Percentiles rank a stretch among this genome's conserved stretches.
Conservation (phyloP, 2,888 invertebrate species). For the Poecilobothrus nobilitatus region DNA sequence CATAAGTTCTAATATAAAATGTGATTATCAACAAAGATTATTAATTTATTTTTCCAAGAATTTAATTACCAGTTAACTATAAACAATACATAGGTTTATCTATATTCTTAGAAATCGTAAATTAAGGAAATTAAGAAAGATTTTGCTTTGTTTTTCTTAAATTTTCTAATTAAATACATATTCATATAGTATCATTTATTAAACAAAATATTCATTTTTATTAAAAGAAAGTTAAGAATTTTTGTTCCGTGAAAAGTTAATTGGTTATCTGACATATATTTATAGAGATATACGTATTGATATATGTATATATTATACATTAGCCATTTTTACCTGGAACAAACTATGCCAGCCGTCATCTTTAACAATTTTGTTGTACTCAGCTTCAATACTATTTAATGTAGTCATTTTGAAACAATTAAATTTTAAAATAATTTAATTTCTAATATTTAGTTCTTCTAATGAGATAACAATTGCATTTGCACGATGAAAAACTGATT, state of each 20-base stretch:
- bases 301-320: not conserved
- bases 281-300: no score
- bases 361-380: conserved; percentile 62
- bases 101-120: not conserved
- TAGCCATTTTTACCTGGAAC: conserved; percentile 54
- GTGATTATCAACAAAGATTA: not conserved
- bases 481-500: not conserved
- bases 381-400: conserved; percentile 51
- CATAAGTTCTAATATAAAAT: not conserved
- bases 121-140: not conserved
- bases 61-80: not conserved
- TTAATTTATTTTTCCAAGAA: not conserved
- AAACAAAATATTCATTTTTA: not conserved
- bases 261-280: not conserved
- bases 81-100: not conserved
- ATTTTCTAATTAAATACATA: no score
- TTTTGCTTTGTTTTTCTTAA: not conserved
- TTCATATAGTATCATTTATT: no score
- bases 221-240: not conserved
- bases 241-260: not conserved
- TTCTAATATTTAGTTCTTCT: not conserved
- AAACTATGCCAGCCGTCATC: conserved; percentile 61
- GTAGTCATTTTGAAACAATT: conserved; percentile 19
- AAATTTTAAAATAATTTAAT: conserved; percentile 8
- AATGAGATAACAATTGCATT: not conserved